Evolutionary conservation across 2,888 invertebrate species (phyloP).

Genomic region (Glyphotaelius pellucidus): DNA sequence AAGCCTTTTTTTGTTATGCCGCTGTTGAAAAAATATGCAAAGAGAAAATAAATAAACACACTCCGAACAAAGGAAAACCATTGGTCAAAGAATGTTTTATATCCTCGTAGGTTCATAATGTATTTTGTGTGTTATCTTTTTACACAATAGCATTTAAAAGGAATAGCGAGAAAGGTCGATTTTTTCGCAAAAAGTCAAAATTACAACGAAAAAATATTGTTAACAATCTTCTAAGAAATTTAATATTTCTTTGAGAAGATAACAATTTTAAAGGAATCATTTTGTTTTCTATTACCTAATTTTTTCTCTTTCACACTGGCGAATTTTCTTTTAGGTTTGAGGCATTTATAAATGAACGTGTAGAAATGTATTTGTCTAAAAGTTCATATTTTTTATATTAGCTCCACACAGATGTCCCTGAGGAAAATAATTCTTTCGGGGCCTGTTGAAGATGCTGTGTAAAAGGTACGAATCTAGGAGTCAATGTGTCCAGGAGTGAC

Average conservation of each 20-base stretch:
- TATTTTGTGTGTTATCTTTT: slow-evolving; percentile 11
- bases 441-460: no score
- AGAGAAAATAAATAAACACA: slow-evolving; percentile 46
- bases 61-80: background rate
- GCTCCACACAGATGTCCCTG: no score
- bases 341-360: background rate
- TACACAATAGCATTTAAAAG: background rate
- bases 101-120: background rate
- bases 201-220: background rate
- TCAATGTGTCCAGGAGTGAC: no score
- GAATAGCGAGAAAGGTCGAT: background rate
- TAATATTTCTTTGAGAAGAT: background rate
- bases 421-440: no score
- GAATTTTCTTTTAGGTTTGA: background rate
- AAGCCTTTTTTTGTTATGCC: slow-evolving; percentile 4
- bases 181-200: background rate
- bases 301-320: background rate
- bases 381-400: no score
- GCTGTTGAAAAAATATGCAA: slow-evolving; percentile 29
- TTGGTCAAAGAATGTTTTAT: slow-evolving; percentile 10
- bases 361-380: no score
- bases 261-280: background rate
- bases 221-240: background rate
- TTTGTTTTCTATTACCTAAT: background rate
- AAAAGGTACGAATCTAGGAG: no score